Evolutionary conservation across 2,113 vertebrate genomes (phyloP).

Genomic region (Collichthys lucidus): DNA sequence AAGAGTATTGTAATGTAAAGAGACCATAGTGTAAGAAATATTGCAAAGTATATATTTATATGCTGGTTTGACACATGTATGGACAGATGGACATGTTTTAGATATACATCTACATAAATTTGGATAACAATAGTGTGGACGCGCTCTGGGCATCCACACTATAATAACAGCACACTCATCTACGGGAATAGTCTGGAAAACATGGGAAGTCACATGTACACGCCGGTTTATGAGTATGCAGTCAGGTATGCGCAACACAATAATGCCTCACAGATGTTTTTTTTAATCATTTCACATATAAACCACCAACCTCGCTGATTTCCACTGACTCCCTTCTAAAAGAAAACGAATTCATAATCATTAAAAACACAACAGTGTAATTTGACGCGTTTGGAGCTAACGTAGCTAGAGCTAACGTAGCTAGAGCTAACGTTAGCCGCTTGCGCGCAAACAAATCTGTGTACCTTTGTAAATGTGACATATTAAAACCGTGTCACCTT

Average conservation of each 20-base stretch:
- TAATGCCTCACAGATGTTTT: not conserved
- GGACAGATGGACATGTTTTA: no score
- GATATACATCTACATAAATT: no score
- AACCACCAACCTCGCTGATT: not conserved
- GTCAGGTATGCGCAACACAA: not conserved
- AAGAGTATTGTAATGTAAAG: no score
- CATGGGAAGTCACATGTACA: conserved; percentile 36
- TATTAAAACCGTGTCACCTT: not conserved
- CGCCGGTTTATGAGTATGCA: not conserved
- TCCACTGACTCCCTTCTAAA: not conserved
- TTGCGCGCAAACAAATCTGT: not conserved
- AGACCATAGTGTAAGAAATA: no score
- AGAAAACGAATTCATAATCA: not conserved
- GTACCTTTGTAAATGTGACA: no score
- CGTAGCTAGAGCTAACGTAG: not conserved
- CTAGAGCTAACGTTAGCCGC: conserved; percentile 18
- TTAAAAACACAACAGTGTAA: not conserved
- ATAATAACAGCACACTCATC: not conserved
- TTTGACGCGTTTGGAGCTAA: not conserved
- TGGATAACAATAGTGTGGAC: no score
- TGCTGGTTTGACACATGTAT: not conserved
- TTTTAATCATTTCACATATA: fast-evolving
- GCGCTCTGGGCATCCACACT: no score
- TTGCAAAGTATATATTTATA: not conserved
- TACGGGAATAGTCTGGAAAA: conserved; percentile 44